Base-by-base conservation (phyloP, 2,888 invertebrate species). In the Pollenia angustigena region DNA sequence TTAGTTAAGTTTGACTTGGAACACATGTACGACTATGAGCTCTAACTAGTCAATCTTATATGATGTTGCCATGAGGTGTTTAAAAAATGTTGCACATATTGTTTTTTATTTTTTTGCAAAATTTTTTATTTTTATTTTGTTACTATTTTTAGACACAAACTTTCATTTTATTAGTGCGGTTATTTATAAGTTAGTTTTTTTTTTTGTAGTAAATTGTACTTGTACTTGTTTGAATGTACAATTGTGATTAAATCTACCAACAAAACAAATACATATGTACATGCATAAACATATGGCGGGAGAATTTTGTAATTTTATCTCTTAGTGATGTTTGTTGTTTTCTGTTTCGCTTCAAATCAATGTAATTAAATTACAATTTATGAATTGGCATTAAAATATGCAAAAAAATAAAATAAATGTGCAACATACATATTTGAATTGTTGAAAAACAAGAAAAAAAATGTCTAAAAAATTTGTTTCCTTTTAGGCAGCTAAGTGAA, bases 141-240 rank as follows among this genome's bases (percentile, higher is more conserved):
- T 86, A 76, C 86, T 86, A 86, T 86, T 86, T 86, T 83, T 86
- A 86, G 83, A 71, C 71, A 76, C 76, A 81, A 83, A 86, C 86
- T 86, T 86, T 86, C 86, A 86, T 86, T 86, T 86, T 75, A 81
- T 74, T 81, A 60, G 71, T 83, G 80, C 64, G 78, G 81, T 79
- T 72, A 69, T 83, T 83, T 83, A 62, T 80, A 60, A 23, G 60
- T 80, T 58, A 60, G 48, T 69, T 54, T 48, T 72, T 74, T 72
- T 74, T 72, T 23, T 66, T 32, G 32, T 32, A 32, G 23, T 54
- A 42, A 69, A 60, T 32, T 72, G 52, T 18, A n/a, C 44, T 80
- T 23, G 50, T 79, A 69, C 32, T 44, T 62, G 54, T 52, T 42
- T 48, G 81, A 64, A 72, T 72, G 64, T 56, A 48, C 58, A 75